Evolutionary conservation across 2,113 vertebrate genomes (phyloP), one percentile per base, ranked within the genome.

Genomic region (Jaculus jaculus): DNA sequence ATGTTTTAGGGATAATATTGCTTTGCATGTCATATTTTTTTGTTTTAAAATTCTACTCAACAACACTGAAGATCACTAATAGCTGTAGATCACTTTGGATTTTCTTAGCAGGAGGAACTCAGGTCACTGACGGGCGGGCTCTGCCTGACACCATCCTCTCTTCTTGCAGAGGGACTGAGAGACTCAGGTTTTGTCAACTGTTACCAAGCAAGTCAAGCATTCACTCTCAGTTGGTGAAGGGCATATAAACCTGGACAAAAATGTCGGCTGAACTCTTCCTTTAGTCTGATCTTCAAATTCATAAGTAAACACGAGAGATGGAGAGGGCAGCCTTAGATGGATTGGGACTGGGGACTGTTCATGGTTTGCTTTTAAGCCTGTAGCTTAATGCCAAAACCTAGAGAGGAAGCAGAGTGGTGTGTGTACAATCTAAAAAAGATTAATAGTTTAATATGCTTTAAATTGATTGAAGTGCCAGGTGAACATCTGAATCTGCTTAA

Each of bases 401-500:
- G 80, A 86, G 54, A 89, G 51, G 90, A 93, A 86, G 21, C 42
- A 95, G 34, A 47, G n/a, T 80, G 3, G 4, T 54, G 13, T 42
- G 54, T 8, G 58, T 83, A 47, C 72, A 72, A 84, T 75, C 61
- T 84, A 83, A 94, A 13, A 24, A 30, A 79, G 7, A 51, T 71
- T 72, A 60, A 61, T 72, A 77, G 74, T 90, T 60, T 20, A 89
- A 81, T 94, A 75, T 80, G 11, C 37, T 80, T 78, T 18, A 87
- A 86, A 75, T 68, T 86, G 51, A 89, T 16, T 94, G 81, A 95
- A 20, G 83, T 79, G 28, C 26, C 37, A 58, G 17, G 28, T 80
- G 72, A 58, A 34, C 34, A 47, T 86, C 34, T 84, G 68, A 71
- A 84, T 83, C 81, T 87, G 13, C 60, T 82, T 94, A 92, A 87